Base-by-base conservation (phyloP, 2,797 vertebrate species). In the Sardinella longiceps region DNA sequence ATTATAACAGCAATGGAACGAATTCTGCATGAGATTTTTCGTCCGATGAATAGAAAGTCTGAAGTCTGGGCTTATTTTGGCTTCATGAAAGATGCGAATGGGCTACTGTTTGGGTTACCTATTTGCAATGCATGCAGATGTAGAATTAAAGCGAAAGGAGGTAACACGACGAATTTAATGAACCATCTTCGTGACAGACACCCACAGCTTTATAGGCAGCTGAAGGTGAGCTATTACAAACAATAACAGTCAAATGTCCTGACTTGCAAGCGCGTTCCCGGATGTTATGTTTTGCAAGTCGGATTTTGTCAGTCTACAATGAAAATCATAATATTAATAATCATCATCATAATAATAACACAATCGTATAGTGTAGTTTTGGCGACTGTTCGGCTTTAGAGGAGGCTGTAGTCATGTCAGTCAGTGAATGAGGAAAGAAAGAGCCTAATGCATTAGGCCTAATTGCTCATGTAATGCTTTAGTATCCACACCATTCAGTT, bases 81-180 rank as follows among this genome's bases (percentile, higher is more conserved):
- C 2, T 74, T 37, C 7, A 10, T 2, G 66, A 74, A 74, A 74
- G 66, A 74, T 74, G 66, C 30, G 3, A 39, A 15, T 39, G 66
- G 66, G 39, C 66, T 20, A 39, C 30, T 74, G 33, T 1, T 39
- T 74, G 66, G 30, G 10, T 20, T 20, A 14, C 66, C 66, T 18
- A 20, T 74, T 18, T 74, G 66, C 66, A 74, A 74, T 37, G 37
- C 66, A 15, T 74, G 66, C 30, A 33, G 33, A 74, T 39, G 30
- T 33, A 39, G 20, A 74, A 7, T 74, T 18, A 18, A 33, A 18
- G n/a, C 66, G 18, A 74, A 74, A 74, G 66, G 66, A 39, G 66
- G 66, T 3, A 74, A 74, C 66, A 74, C 66, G 7, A 39, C 66
- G 2, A 74, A 74, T 74, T 74, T 74, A 74, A 74, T 74, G 66